Evolutionary conservation across 2,888 invertebrate genomes (phyloP).

Genomic region (Dyspetes luteomarginatus): DNA sequence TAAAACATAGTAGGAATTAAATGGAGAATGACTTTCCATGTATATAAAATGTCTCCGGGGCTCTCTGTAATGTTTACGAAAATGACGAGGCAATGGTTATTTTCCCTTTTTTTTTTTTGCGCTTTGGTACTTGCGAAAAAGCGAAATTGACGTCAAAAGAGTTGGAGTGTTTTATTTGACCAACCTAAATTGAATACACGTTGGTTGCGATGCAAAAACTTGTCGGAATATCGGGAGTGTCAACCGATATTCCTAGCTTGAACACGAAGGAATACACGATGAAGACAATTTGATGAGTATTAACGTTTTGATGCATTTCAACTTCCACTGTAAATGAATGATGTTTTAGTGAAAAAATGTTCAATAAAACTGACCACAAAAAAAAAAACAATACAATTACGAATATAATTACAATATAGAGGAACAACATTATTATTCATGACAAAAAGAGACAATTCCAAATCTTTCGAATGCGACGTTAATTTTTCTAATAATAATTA

Average conservation of each 20-base stretch:
- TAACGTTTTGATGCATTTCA: background rate
- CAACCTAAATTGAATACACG: constrained; percentile 39
- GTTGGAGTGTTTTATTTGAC: constrained; percentile 23
- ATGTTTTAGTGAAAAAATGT: too few species aligned
- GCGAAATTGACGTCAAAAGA: constrained; percentile 16
- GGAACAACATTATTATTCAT: background rate
- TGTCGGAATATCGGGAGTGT: background rate
- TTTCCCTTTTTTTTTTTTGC: constrained; percentile 4
- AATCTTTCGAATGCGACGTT: too few species aligned
- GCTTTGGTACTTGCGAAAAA: constrained; percentile 9
- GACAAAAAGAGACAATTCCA: background rate
- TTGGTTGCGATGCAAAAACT: background rate
- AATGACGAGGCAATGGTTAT: constrained; percentile 28
- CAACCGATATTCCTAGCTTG: too few species aligned
- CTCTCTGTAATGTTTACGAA: constrained; percentile 46
- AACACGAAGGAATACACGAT: too few species aligned
- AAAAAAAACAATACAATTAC: too few species aligned
- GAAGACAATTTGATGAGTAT: too few species aligned
- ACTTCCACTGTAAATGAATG: too few species aligned
- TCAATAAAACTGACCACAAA: too few species aligned
- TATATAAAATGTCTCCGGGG: constrained; percentile 34
- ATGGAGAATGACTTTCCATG: constrained; percentile 33
- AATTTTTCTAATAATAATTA: too few species aligned
- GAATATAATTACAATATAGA: too few species aligned
- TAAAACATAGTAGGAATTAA: constrained; percentile 44